A percentile compares a stretch with the other conserved stretches of the same genome.
These are phyloP conservation scores for Etheostoma spectabile DNA, from an alignment of 2,113 vertebrate genomes.

Conservation along the genomic window DNA sequence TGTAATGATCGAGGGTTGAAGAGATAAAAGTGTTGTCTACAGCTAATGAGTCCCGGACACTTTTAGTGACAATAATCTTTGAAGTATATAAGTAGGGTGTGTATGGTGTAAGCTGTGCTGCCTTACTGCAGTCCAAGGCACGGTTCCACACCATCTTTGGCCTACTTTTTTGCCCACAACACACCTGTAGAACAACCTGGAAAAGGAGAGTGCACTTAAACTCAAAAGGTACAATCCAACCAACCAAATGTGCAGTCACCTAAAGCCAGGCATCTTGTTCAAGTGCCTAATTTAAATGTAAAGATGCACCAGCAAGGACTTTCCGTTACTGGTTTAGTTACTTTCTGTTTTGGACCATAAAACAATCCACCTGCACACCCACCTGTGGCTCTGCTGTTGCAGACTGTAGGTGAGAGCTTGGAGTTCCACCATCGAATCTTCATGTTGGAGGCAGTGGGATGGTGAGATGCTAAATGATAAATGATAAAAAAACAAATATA, in stretches of 20 bases:
- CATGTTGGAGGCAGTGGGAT: constrained; percentile 92
- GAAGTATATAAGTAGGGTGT: not conserved
- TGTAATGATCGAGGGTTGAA: not conserved
- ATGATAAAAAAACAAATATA: constrained; percentile 9
- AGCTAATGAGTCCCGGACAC: not conserved
- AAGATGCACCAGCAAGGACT: not conserved
- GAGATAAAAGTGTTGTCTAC: not conserved
- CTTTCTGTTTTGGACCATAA: not conserved
- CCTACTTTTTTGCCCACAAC: constrained; percentile 83
- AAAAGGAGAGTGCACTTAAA: not conserved
- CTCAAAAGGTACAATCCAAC: not conserved
- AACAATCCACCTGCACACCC: not conserved
- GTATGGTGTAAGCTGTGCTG: not conserved
- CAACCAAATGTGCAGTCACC: not conserved
- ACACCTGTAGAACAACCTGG: constrained; percentile 93
- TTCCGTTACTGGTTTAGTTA: not conserved
- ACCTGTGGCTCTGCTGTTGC: constrained; percentile 81
- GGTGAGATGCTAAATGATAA: constrained; percentile 83
- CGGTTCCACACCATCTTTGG: constrained; percentile 90
- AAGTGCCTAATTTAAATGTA: not conserved
- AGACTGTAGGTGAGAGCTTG: constrained; percentile 85
- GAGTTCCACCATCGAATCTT: constrained; percentile 88
- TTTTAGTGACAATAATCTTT: not conserved
- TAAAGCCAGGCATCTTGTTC: not conserved
- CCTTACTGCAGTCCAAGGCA: constrained; percentile 89